These are phyloP conservation scores for Berghia stephanieae DNA, from an alignment of 1,140 invertebrate genomes.

Conservation along the genomic window DNA sequence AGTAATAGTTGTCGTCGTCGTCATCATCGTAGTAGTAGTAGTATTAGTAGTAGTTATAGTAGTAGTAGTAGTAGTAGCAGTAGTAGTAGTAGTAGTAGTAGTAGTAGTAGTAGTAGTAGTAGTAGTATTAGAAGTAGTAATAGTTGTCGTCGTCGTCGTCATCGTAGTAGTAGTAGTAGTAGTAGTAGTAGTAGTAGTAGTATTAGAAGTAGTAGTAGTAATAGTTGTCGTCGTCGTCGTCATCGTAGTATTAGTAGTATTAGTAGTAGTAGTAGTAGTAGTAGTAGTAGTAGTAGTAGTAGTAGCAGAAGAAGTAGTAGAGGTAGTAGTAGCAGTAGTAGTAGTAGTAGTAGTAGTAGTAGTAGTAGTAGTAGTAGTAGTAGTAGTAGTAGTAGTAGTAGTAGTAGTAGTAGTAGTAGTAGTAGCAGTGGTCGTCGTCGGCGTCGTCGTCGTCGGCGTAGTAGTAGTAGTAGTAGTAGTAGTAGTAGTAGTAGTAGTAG, in stretches of 20 bases:
- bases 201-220: too few relatives aligned
- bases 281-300: conserved; percentile 7
- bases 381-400: conserved; percentile 8
- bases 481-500: conserved; percentile 7
- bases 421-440: neutral
- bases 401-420: conserved; percentile 7
- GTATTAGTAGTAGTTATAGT: too few relatives aligned
- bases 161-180: too few relatives aligned
- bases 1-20: too few relatives aligned
- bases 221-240: too few relatives aligned
- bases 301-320: neutral
- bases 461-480: conserved; percentile 7
- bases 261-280: too few relatives aligned
- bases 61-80: neutral
- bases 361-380: conserved; percentile 2
- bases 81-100: conserved; percentile 8
- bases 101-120: too few relatives aligned
- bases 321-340: neutral
- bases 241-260: too few relatives aligned
- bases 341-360: conserved; percentile 2
- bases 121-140: too few relatives aligned
- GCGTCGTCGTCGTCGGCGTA: neutral
- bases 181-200: too few relatives aligned
- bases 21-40: too few relatives aligned
- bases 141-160: too few relatives aligned